Percentiles rank a stretch among this genome's conserved stretches.
phyloP scores from a whole-genome alignment of 2,113 vertebrate species.

The Heterotis niloticus region DNA sequence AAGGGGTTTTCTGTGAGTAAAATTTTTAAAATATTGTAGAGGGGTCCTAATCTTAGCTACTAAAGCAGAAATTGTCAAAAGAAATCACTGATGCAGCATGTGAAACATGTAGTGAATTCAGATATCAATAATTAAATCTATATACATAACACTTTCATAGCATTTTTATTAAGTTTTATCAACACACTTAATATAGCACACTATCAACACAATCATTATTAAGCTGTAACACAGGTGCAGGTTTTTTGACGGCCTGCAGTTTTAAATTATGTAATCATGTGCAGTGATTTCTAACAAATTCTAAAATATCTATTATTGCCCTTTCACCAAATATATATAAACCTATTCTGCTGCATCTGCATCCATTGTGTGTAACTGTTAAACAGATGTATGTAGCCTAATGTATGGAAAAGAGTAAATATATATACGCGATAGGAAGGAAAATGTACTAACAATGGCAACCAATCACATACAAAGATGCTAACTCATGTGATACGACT shows the following conservation, averaged over 20 bases:
- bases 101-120: neutral
- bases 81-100: neutral
- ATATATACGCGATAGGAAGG: neutral
- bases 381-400: neutral
- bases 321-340: neutral
- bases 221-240: neutral
- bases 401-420: neutral
- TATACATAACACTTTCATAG: neutral
- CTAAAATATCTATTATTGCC: neutral
- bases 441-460: neutral
- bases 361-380: no score
- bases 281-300: neutral
- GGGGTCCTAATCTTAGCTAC: neutral
- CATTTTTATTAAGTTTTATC: neutral
- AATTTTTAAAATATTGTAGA: neutral
- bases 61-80: no score
- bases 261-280: neutral
- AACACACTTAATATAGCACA: neutral
- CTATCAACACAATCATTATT: no score
- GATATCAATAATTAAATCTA: neutral
- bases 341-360: neutral
- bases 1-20: neutral
- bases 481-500: conserved; percentile 26
- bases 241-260: neutral
- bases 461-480: conserved; percentile 25